These are phyloP conservation scores for Cydia amplana DNA, from an alignment of 1,140 invertebrate genomes.

Conservation along the genomic window DNA sequence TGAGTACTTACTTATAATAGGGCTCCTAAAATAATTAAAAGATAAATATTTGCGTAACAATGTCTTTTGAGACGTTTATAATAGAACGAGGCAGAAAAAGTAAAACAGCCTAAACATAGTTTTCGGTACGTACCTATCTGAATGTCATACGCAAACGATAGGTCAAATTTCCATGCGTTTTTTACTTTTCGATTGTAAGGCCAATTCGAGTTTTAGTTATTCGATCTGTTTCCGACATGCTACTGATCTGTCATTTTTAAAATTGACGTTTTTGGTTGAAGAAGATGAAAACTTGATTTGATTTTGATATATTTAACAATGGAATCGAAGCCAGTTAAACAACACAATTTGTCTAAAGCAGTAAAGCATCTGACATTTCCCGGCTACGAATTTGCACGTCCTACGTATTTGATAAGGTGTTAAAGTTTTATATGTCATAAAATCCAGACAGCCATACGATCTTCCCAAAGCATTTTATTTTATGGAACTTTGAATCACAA, in stretches of 20 bases:
- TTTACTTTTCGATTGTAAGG: no score
- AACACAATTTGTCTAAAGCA: neutral
- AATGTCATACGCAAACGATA: no score
- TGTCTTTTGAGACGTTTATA: neutral
- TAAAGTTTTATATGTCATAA: slow-evolving; percentile 38
- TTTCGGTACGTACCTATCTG: neutral
- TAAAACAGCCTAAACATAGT: neutral
- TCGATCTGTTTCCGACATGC: no score
- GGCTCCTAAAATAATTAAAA: neutral
- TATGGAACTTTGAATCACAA: neutral
- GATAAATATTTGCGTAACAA: neutral
- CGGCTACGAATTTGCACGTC: neutral
- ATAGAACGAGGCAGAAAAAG: neutral
- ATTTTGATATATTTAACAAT: no score
- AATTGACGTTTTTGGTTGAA: no score
- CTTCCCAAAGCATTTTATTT: slow-evolving; percentile 34
- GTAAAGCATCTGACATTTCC: neutral
- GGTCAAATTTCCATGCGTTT: no score
- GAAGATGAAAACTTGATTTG: no score
- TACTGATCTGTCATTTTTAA: no score
- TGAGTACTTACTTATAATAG: neutral
- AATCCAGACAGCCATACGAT: slow-evolving; percentile 32
- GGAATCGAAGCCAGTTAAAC: neutral
- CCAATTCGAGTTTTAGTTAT: no score
- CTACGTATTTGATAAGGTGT: slow-evolving; percentile 35